Evolutionary conservation across 2,888 invertebrate species (phyloP).

Genomic region (Oscheius onirici): DNA sequence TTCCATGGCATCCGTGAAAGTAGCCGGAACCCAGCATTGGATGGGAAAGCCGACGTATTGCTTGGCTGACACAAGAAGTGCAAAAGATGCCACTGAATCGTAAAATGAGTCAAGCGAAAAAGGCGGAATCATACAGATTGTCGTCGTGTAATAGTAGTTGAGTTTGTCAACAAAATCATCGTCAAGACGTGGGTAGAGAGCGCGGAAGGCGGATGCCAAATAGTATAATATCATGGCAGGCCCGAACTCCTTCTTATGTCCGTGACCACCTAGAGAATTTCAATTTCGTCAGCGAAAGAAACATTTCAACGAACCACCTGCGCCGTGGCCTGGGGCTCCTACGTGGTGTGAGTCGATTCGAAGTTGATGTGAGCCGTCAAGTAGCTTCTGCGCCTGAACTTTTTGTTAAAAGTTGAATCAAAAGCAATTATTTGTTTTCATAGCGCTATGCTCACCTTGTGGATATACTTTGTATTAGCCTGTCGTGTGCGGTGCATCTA

Average conservation of each 20-base stretch:
- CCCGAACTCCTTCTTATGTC: slow-evolving; percentile 71
- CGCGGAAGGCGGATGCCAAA: slow-evolving; percentile 71
- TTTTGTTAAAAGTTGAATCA: background rate
- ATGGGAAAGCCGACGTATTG: slow-evolving; percentile 71
- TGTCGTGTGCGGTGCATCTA: slow-evolving; percentile 30
- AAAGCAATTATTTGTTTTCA: background rate
- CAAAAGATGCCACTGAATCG: slow-evolving; percentile 70
- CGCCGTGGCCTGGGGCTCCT: slow-evolving; percentile 69
- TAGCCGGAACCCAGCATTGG: slow-evolving; percentile 72
- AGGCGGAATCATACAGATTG: slow-evolving; percentile 62
- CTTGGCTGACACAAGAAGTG: slow-evolving; percentile 71
- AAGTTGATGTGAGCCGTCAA: slow-evolving; percentile 71
- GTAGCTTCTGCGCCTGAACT: slow-evolving; percentile 70
- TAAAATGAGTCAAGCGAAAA: background rate
- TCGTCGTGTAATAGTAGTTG: slow-evolving; percentile 72
- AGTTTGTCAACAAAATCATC: slow-evolving; percentile 72
- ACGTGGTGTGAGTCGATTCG: slow-evolving; percentile 71
- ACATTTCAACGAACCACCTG: slow-evolving; percentile 45
- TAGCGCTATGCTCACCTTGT: slow-evolving; percentile 15
- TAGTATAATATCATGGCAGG: slow-evolving; percentile 72
- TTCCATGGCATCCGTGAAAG: slow-evolving; percentile 72
- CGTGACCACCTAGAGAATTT: slow-evolving; percentile 59
- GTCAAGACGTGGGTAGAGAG: slow-evolving; percentile 70
- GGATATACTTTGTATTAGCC: slow-evolving; percentile 25
- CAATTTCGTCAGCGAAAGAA: background rate